Evolutionary conservation across 1,140 invertebrate genomes (phyloP), one percentile per base, ranked within the genome.

Genomic region (Drosophila nasuta): DNA sequence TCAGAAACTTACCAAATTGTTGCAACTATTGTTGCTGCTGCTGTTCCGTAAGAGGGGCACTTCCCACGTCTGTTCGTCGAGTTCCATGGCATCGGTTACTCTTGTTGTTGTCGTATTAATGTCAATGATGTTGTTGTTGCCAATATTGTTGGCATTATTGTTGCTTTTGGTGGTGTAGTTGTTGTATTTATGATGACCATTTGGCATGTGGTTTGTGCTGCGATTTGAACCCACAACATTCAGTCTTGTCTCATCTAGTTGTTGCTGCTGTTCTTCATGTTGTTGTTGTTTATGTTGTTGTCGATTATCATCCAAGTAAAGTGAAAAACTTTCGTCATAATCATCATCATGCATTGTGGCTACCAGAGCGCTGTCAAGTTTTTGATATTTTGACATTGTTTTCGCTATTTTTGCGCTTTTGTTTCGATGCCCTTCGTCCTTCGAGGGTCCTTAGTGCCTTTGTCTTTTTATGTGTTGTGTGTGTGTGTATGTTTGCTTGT

Each of bases 41-140:
- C 48, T 33, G 38, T 43, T 62, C 45, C 64, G 69, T 38, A 91
- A 49, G 2, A 92, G 60, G 1, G 91, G 91, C 11, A 92, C 77
- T 54, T 92, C 91, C 87, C 82, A 91, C 17, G 91, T 91, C 15
- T 74, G 85, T 11, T 91, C 83, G n/a, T 92, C 90, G 58, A 74
- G 43, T 7, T 72, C 67, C 45, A 68, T 41, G 30, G 65, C 25
- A 35, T 54, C 65, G 25, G 65, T 13, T 17, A 49, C 62, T 25
- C 49, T 38, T 49, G 7, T 41, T 30, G n/a, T 52, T 52, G 66
- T 43, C 30, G 54, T 11, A 57, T 57, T 38, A 57, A 43, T 35
- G 28, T 63, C 59, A 57, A 41, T 15, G 28, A 41, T 15, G 28
- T 15, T 63, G 38, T 15, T 73, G 10, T 56, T 60, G 28, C 33